Conservation (phyloP, 2,797 vertebrate species). For the Vipera latastei region DNA sequence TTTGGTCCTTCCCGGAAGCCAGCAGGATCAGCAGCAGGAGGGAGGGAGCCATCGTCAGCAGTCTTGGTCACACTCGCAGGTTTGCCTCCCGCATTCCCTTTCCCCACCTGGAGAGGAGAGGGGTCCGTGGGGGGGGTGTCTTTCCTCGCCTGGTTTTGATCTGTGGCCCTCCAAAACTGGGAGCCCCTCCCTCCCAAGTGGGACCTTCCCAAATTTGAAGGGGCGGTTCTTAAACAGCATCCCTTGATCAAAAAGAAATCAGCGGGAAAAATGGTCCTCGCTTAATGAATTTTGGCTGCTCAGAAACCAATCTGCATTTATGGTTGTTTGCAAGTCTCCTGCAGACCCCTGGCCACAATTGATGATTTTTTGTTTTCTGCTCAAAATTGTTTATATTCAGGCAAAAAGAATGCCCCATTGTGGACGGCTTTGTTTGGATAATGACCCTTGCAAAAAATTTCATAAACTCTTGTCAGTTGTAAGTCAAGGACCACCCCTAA, state of each 20-base stretch:
- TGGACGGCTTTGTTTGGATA: too few species aligned
- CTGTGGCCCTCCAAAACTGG: neutral
- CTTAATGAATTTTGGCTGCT: too few species aligned
- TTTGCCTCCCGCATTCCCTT: conserved; percentile 46
- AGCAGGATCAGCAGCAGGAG: fast-evolving
- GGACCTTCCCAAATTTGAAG: neutral
- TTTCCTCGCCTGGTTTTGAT: neutral
- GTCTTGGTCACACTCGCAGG: conserved; percentile 58
- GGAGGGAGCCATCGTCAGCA: neutral
- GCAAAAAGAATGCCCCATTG: too few species aligned
- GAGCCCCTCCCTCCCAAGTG: neutral
- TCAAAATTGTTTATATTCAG: too few species aligned
- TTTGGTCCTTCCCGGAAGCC: conserved; percentile 34
- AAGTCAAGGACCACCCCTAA: too few species aligned
- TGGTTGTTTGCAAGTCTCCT: too few species aligned
- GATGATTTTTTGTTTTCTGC: too few species aligned
- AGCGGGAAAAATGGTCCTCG: neutral
- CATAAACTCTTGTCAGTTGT: too few species aligned
- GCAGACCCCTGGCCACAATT: too few species aligned
- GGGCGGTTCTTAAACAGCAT: neutral
- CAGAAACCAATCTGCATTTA: too few species aligned
- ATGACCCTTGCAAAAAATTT: too few species aligned
- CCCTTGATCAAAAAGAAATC: neutral
- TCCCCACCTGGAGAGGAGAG: neutral
- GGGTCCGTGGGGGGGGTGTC: neutral